Base-by-base conservation (phyloP, 2,113 vertebrate species). In the Dinomys branickii region DNA sequence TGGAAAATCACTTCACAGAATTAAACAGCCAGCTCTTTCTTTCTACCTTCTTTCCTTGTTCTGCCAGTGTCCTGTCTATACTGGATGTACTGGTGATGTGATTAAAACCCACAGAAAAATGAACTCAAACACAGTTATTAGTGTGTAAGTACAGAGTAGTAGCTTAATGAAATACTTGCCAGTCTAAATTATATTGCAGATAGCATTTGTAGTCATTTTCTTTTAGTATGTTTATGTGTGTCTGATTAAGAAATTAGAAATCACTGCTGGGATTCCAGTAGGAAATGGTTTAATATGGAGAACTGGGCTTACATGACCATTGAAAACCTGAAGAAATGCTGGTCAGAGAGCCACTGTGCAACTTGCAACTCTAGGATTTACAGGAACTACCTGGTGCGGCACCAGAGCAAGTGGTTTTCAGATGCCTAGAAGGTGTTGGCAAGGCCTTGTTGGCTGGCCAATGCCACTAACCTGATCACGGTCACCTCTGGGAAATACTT, bases 181-280 rank as follows among this genome's bases (percentile, higher is more conserved):
- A 33, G 71, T 47, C 38, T 87, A 56, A 88, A 38, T 86, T 95
- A 73, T 26, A 56, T 26, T 82, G 35, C 54, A 22, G 61, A 44
- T 92, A 90, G 44, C 56, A 73, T 69, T 86, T 87, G n/a, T 67
- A 7, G 10, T 38, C 16, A 7, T 77, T 87, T 91, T 78, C 41
- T 90, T 84, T 77, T 30, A 84, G 41, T 87, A 63, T 47, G 50
- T 90, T 87, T 87, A 71, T 47, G 85, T 94, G 52, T 80, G 4
- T 95, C 91, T 59, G 56, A 12, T 88, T 63, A 91, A 50, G 56
- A 94, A 89, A 61, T 89, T n/a, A 77, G 61, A 89, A 85, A 47
- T 92, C 85, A 82, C 11, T 82, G 17, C 26, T 89, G 58, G 17
- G 24, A 35, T 90, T 94, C 69, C 58, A 87, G 38, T 54, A 87